phyloP scores from a whole-genome alignment of 2,888 invertebrate species.

The Volucella zonaria region DNA sequence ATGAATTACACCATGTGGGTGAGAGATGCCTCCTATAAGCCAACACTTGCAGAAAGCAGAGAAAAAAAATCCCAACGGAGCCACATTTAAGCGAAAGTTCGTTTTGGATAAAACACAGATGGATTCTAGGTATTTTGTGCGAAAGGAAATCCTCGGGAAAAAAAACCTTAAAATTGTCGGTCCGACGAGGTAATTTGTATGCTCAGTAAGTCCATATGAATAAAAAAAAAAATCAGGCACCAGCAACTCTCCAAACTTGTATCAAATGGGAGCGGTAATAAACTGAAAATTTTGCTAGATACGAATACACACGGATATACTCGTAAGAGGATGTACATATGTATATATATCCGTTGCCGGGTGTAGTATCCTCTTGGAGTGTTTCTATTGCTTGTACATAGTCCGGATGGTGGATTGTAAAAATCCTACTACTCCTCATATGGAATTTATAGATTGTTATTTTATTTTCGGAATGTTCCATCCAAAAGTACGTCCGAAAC shows the following conservation, averaged over 20 bases:
- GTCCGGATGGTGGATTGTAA: constrained; percentile 47
- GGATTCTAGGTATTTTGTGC: constrained; percentile 18
- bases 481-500: not conserved
- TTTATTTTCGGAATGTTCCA: constrained; percentile 7
- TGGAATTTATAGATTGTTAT: constrained; percentile 5
- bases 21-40: not conserved
- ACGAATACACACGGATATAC: not conserved
- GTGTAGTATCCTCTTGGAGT: constrained; percentile 16
- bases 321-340: no score
- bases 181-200: constrained; percentile 31
- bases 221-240: not conserved
- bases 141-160: not conserved
- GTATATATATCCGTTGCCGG: constrained; percentile 11
- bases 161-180: constrained; percentile 52
- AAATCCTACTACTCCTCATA: constrained; percentile 32
- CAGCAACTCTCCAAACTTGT: constrained; percentile 3
- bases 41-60: constrained; percentile 20
- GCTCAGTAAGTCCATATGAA: constrained; percentile 29
- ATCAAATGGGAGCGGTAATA: constrained; percentile 55
- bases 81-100: constrained; percentile 49
- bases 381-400: constrained; percentile 1
- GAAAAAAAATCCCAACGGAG: constrained; percentile 27
- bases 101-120: constrained; percentile 32
- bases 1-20: constrained; percentile 46
- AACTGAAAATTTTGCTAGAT: constrained; percentile 43